Evolutionary conservation across 2,888 invertebrate genomes (phyloP).

Genomic region (Clostera curtula): DNA sequence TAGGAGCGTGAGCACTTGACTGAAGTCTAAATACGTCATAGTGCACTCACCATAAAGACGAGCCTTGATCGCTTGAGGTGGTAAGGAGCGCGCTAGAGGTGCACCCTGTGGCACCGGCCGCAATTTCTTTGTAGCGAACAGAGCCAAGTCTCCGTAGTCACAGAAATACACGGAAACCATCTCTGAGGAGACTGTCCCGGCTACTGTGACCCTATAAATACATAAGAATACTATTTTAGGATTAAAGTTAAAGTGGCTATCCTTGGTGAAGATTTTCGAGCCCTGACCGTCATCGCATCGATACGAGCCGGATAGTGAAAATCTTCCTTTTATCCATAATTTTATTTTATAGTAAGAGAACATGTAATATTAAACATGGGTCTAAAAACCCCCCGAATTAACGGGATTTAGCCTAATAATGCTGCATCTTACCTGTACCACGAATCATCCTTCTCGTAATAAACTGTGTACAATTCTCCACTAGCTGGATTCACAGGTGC

Average conservation of each 20-base stretch:
- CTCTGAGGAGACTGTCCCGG: conserved; percentile 60
- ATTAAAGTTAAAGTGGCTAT: too few relatives aligned
- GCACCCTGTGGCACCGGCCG: conserved; percentile 49
- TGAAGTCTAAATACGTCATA: not conserved
- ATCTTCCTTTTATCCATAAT: too few relatives aligned
- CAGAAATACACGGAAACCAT: conserved; percentile 76
- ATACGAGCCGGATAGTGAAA: too few relatives aligned
- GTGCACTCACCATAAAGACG: conserved; percentile 51
- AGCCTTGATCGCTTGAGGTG: conserved; percentile 66
- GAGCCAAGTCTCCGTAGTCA: conserved; percentile 76
- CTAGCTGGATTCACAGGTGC: conserved; percentile 54
- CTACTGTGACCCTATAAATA: conserved; percentile 59
- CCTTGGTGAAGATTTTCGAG: too few relatives aligned
- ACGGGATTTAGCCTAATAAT: too few relatives aligned
- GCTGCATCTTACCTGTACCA: conserved; percentile 85
- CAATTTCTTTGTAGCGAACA: conserved; percentile 43
- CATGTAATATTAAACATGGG: too few relatives aligned
- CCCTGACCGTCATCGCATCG: too few relatives aligned
- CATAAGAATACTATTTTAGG: conserved; percentile 1
- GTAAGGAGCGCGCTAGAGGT: conserved; percentile 53
- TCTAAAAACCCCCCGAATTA: too few relatives aligned
- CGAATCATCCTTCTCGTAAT: conserved; percentile 75
- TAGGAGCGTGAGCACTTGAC: too few relatives aligned
- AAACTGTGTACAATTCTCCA: conserved; percentile 82
- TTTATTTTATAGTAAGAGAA: too few relatives aligned